Evolutionary conservation across 1,140 invertebrate genomes (phyloP), one percentile per base, ranked within the genome.

Genomic region (Glossosoma conforme): DNA sequence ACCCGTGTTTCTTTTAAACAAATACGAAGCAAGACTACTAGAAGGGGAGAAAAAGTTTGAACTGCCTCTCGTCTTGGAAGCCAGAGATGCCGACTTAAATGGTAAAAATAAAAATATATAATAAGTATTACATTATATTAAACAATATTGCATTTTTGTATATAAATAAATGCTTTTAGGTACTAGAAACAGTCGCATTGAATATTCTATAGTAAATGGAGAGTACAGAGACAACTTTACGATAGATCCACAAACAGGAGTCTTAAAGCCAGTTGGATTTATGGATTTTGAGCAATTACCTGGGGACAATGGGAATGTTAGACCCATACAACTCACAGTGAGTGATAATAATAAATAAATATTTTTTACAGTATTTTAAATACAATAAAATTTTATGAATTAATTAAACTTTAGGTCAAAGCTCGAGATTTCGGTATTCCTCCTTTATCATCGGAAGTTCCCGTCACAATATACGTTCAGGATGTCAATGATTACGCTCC

Each of bases 401-500:
- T 28, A 6, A 6, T 8, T 28, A 28, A 28, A 28, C 6, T 28
- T 6, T 28, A 28, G 72, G 67, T 94, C 0, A 70, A 83, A 61
- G 93, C 91, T 0, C 77, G 80, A 15, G 93, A 96, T 66, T 79
- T 82, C 54, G 92, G 92, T 0, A 76, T 68, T 8, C 91, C 91
- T 0, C 79, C 84, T 50, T 66, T 93, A 6, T 84, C 78, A 25
- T 84, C 83, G 0, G 81, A 88, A 24, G 86, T 84, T 9, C 78
- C 82, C 0, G 80, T 95, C 1, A 79, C 81, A 0, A 79, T 97
- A 46, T 91, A 90, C 67, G 80, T 95, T 2, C 82, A 89, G 58
- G 93, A 96, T 67, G 78, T 86, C 3, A 96, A 96, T 68, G 92
- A 95, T 61, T 83, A 92, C 72, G 71, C 80, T 1, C 93, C 93